Base-by-base conservation (phyloP, 2,797 vertebrate species). In the Characodon lateralis region DNA sequence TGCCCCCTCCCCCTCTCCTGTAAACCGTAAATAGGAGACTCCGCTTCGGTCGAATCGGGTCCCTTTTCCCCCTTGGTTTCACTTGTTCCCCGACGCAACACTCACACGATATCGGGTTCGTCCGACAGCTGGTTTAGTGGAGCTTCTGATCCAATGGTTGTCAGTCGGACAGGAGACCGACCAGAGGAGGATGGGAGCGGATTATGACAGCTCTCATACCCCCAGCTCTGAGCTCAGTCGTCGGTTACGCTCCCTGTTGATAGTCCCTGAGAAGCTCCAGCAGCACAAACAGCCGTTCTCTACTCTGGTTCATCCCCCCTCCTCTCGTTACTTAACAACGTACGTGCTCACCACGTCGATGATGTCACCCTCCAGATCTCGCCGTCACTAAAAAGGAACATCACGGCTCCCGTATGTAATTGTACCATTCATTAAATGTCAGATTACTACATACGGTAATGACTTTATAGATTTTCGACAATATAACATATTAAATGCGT, bases 171-270 rank as follows among this genome's bases (percentile, higher is more conserved):
- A 89, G 83, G 86, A 79, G 86, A 88, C 94, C 81, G 91, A 91
- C 93, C 84, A 87, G 75, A 89, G 92, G 85, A 94, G 96, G 97
- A 97, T 97, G 96, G 96, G 93, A 94, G 95, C 95, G 96, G 97
- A 97, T 97, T 97, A 92, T 95, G 89, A 73, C 80, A 88, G 89
- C 88, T 88, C 87, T 95, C 95, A 96, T 96, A 83, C 93, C 95
- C 94, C 85, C 93, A 85, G 90, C 91, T 93, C 86, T 78, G 9
- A 22, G 88, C 87, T 94, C 89, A 88, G 88, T 89, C 88, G 91
- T 94, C 91, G 88, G 91, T 69, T 90, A 80, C 86, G 59, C 92
- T 94, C 91, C 88, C 88, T 94, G 94, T 93, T 93, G 93, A 92
- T 87, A 82, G 92, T 95, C 91, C 91, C 92, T 87, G 84, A 88